phyloP scores from a whole-genome alignment of 1,140 invertebrate genomes.

The Alviniconcha marisindica region DNA sequence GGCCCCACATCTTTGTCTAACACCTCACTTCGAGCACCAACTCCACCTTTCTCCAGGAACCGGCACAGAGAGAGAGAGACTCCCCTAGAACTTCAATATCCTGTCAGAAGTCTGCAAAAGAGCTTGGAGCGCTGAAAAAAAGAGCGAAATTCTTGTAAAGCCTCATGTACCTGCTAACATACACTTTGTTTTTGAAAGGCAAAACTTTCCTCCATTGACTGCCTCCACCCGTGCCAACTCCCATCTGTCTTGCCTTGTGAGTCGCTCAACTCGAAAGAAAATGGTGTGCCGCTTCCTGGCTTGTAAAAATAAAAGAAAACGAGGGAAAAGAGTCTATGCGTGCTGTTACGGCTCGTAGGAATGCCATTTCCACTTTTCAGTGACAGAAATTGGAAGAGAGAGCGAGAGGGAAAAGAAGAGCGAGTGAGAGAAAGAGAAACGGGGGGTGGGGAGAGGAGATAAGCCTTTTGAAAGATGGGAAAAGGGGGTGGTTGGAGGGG shows the following conservation, averaged over 20 bases:
- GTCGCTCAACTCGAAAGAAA: not conserved
- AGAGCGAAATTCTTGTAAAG: constrained; percentile 18
- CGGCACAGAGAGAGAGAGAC: too few species aligned
- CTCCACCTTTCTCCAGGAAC: too few species aligned
- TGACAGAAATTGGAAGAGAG: not conserved
- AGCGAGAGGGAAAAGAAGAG: not conserved
- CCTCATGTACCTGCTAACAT: constrained; percentile 33
- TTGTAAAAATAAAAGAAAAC: not conserved
- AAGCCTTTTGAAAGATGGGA: not conserved
- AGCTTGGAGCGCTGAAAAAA: not conserved
- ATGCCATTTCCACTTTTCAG: constrained; percentile 28
- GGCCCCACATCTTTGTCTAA: too few species aligned
- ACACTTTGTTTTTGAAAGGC: constrained; percentile 30
- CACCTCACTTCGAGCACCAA: too few species aligned
- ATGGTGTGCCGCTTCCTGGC: not conserved
- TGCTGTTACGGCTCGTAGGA: constrained; percentile 30
- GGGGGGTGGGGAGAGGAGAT: not conserved
- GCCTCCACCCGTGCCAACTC: not conserved
- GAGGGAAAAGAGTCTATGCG: not conserved
- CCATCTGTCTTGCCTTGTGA: constrained; percentile 24
- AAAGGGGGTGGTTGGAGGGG: not conserved
- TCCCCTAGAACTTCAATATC: too few species aligned
- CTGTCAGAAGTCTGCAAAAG: not conserved
- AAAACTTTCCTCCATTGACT: constrained; percentile 24
- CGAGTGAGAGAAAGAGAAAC: not conserved